Conservation (phyloP, 2,113 vertebrate genomes). For the Rhinogobius similis region DNA sequence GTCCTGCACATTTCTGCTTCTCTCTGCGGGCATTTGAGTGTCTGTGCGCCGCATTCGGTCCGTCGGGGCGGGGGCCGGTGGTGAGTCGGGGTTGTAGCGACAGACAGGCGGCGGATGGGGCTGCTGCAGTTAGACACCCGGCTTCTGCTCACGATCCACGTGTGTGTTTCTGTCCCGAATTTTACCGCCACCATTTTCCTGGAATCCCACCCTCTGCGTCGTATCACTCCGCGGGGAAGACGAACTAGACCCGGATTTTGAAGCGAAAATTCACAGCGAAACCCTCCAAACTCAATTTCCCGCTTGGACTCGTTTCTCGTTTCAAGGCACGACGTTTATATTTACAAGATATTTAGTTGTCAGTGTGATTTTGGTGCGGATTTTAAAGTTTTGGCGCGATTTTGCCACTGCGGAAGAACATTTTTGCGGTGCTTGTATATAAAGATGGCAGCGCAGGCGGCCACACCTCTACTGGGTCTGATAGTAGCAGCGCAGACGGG, state of each 20-base stretch:
- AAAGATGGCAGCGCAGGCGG: constrained; percentile 30
- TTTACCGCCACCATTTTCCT: constrained; percentile 75
- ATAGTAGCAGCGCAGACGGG: background rate
- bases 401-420: constrained; percentile 62
- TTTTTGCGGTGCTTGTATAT: constrained; percentile 11
- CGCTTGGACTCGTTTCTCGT: background rate
- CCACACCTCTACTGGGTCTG: constrained; percentile 75
- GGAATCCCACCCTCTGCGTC: constrained; percentile 47
- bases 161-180: constrained; percentile 62
- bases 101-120: constrained; percentile 4
- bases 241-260: constrained; percentile 22
- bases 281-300: rapidly evolving
- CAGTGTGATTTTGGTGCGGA: rapidly evolving
- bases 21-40: background rate
- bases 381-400: constrained; percentile 75
- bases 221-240: constrained; percentile 60
- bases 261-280: rapidly evolving
- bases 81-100: background rate
- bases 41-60: background rate
- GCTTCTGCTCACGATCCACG: constrained; percentile 66
- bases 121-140: constrained; percentile 59
- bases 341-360: rapidly evolving
- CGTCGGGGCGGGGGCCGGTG: background rate
- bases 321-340: rapidly evolving
- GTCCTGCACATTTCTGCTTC: background rate